phyloP scores from a whole-genome alignment of 1,140 invertebrate species.

The Belonocnema kinseyi region DNA sequence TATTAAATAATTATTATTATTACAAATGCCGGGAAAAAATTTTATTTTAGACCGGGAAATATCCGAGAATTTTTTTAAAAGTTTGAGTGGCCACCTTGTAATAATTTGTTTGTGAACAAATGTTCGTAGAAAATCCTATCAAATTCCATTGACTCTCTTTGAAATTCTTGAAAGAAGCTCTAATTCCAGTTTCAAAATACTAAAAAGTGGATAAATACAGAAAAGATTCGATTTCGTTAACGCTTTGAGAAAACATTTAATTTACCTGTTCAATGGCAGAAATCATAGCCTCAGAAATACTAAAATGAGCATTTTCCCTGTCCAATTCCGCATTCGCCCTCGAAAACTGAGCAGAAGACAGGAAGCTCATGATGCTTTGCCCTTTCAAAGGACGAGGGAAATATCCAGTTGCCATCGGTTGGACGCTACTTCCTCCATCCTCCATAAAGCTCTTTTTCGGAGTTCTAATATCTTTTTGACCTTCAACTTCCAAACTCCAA shows the following conservation, averaged over 20 bases:
- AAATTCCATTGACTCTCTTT: too few relatives aligned
- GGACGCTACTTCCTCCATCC: conserved; percentile 77
- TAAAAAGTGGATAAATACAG: conserved; percentile 16
- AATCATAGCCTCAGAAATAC: conserved; percentile 89
- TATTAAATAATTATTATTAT: too few relatives aligned
- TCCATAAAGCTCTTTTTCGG: conserved; percentile 81
- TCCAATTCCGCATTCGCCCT: conserved; percentile 86
- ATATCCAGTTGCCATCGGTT: conserved; percentile 78
- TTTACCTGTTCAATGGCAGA: conserved; percentile 87
- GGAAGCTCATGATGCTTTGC: conserved; percentile 85
- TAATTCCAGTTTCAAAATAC: too few relatives aligned
- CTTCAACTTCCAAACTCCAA: conserved; percentile 66
- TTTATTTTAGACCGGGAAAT: too few relatives aligned
- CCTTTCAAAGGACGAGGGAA: conserved; percentile 82
- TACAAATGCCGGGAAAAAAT: too few relatives aligned
- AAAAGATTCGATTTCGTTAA: neutral
- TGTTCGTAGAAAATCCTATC: neutral
- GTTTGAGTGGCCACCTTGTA: too few relatives aligned
- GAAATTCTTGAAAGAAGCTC: too few relatives aligned
- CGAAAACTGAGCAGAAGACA: conserved; percentile 84
- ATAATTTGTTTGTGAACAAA: conserved; percentile 31
- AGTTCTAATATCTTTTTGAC: conserved; percentile 76
- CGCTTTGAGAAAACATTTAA: too few relatives aligned
- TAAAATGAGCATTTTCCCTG: conserved; percentile 92
- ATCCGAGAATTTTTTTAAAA: too few relatives aligned